These are phyloP conservation scores for Aproaerema taeniolella DNA, from an alignment of 2,888 invertebrate species.

Conservation along the genomic window DNA sequence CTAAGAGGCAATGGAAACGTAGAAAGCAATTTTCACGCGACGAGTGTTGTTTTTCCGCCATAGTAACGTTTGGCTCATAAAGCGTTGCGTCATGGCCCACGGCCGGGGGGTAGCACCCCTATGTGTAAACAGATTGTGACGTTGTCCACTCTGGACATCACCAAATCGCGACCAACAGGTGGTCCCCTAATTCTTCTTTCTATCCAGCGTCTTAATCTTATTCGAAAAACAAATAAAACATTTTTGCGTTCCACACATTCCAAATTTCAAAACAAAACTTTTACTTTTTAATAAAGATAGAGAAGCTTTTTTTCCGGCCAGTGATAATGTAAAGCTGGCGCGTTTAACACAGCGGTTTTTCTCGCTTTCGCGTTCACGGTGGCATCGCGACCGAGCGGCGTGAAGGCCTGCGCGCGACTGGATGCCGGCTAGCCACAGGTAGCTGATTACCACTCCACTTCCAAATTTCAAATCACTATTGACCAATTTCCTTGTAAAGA, in stretches of 20 bases:
- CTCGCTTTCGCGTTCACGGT: slow-evolving; percentile 33
- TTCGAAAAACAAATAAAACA: slow-evolving; percentile 8
- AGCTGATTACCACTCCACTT: slow-evolving; percentile 42
- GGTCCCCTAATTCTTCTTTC: slow-evolving; percentile 28
- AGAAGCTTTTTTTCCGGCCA: slow-evolving; percentile 5
- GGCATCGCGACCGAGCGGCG: slow-evolving; percentile 57
- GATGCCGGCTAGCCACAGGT: slow-evolving; percentile 57
- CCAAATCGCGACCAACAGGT: slow-evolving; percentile 68
- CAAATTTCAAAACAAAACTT: neutral
- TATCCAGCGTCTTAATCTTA: neutral
- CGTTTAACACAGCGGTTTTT: too few species aligned
- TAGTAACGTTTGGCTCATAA: slow-evolving; percentile 64
- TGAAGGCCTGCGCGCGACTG: slow-evolving; percentile 74
- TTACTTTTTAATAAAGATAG: neutral
- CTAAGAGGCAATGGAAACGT: slow-evolving; percentile 56
- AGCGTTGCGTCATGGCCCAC: slow-evolving; percentile 63
- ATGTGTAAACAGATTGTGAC: slow-evolving; percentile 74
- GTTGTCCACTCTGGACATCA: slow-evolving; percentile 53
- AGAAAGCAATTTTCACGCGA: slow-evolving; percentile 67
- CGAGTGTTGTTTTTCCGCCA: slow-evolving; percentile 69
- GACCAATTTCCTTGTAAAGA: slow-evolving; percentile 23
- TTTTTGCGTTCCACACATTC: slow-evolving; percentile 16
- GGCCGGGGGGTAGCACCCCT: slow-evolving; percentile 48
- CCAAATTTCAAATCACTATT: slow-evolving; percentile 45
- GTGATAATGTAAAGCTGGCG: too few species aligned